Base-by-base conservation (phyloP, 2,113 vertebrate genomes). In the Microtus oregoni region DNA sequence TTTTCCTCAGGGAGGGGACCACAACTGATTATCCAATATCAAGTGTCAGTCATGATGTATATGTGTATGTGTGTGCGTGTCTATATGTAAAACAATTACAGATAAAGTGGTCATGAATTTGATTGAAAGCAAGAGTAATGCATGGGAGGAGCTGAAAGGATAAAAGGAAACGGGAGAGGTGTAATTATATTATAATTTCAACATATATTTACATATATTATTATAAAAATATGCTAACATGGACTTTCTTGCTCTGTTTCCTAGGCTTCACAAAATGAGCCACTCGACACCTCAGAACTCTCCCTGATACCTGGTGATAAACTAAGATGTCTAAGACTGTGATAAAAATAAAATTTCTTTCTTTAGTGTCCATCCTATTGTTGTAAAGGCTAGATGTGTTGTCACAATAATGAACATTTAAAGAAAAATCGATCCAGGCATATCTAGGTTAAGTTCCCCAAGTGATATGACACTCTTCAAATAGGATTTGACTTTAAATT, bases 201-300 rank as follows among this genome's bases (percentile, higher is more conserved):
- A 44, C 44, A 44, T 44, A 76, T 76, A 76, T 15, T 47, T 44
- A 76, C 3, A 26, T 26, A 76, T 76, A 47, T 28, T 28, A 30
- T 44, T 44, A 75, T 44, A 10, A 77, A 77, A 47, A 19, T 17
- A 30, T 78, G 13, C 28, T 55, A 55, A 20, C 52, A 35, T 19
- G 19, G 15, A 3, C 15, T 52, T 81, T 55, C 32, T 58, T 81
- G 19, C 32, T 55, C 77, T n/a, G 2, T n/a, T 81, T 32, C 9
- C 20, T 55, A 12, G 10, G 5, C 5, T 55, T 35, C 50, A 81
- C 32, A 13, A 58, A 79, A 55, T 79, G 30, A 81, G 19, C 9
- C 10, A n/a, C 32, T 58, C 0, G 22, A 35, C 2, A 35, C 9
- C 2, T 55, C 50, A 17, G 19, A 22, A 24, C 3, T 12, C 19